These are phyloP conservation scores for Valencia hispanica DNA, from an alignment of 2,797 vertebrate species.

Conservation along the genomic window DNA sequence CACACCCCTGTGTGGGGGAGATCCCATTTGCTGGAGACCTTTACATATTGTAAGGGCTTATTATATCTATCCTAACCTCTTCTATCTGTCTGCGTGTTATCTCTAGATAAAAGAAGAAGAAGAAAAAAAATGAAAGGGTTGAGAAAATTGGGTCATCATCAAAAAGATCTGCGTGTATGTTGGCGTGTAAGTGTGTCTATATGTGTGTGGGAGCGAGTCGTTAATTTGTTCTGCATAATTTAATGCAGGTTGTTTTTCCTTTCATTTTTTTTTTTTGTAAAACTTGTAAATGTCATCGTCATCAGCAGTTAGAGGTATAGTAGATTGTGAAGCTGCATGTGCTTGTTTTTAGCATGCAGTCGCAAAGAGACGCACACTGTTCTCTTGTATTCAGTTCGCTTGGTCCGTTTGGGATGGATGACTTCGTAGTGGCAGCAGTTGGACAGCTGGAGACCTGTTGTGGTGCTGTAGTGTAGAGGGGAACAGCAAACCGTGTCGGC, in stretches of 20 bases:
- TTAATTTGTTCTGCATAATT: slow-evolving; percentile 81
- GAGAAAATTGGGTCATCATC: slow-evolving; percentile 75
- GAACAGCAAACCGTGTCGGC: slow-evolving; percentile 35
- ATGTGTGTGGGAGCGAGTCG: slow-evolving; percentile 32
- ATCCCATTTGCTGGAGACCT: slow-evolving; percentile 84
- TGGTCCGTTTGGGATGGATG: slow-evolving; percentile 39
- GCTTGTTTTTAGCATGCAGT: slow-evolving; percentile 62
- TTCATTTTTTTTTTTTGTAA: slow-evolving; percentile 60
- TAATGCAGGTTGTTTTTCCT: slow-evolving; percentile 75
- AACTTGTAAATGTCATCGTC: slow-evolving; percentile 74
- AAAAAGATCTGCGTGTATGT: slow-evolving; percentile 68
- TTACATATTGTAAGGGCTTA: slow-evolving; percentile 91
- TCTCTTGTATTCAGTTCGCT: slow-evolving; percentile 51
- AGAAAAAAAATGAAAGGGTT: slow-evolving; percentile 62
- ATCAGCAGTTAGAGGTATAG: slow-evolving; percentile 69
- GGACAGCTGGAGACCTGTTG: slow-evolving; percentile 72
- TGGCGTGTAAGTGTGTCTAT: slow-evolving; percentile 17
- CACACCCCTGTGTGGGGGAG: slow-evolving; percentile 80
- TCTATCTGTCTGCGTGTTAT: slow-evolving; percentile 69
- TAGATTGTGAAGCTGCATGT: slow-evolving; percentile 62
- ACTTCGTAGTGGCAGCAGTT: slow-evolving; percentile 51
- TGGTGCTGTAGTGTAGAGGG: slow-evolving; percentile 53
- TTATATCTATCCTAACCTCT: slow-evolving; percentile 84
- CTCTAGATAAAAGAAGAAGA: slow-evolving; percentile 68
- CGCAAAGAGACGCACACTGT: slow-evolving; percentile 66